phyloP scores from a whole-genome alignment of 2,113 vertebrate genomes.

The Bettongia penicillata region DNA sequence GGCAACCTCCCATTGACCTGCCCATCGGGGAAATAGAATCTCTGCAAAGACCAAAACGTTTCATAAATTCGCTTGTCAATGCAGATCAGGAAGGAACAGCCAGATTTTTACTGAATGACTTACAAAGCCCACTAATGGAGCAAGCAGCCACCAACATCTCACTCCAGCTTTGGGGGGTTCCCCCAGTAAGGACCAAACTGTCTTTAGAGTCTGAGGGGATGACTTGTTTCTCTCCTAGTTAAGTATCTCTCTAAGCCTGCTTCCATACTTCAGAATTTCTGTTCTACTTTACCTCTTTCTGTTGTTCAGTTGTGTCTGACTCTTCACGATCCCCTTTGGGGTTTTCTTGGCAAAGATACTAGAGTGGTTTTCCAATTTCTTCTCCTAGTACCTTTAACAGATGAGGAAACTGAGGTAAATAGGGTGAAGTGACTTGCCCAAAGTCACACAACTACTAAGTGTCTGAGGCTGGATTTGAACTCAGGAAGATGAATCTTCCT shows the following conservation, averaged over 20 bases:
- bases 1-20: conserved; percentile 67
- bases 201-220: conserved; percentile 22
- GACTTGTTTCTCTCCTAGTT: conserved; percentile 42
- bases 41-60: conserved; percentile 66
- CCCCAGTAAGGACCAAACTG: conserved; percentile 54
- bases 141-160: conserved; percentile 66
- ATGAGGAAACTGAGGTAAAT: not conserved
- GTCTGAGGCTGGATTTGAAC: not conserved
- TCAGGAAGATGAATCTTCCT: not conserved
- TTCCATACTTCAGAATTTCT: not conserved
- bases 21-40: conserved; percentile 57
- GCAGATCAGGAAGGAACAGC: conserved; percentile 54
- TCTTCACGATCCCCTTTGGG: not conserved
- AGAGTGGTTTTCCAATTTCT: not conserved
- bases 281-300: not conserved
- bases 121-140: conserved; percentile 70
- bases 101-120: conserved; percentile 42
- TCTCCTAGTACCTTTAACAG: not conserved
- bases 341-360: not conserved
- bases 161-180: conserved; percentile 35
- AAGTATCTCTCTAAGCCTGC: not conserved
- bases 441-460: not conserved
- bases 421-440: not conserved
- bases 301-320: not conserved
- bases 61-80: conserved; percentile 75